Conservation (phyloP, 2,888 invertebrate genomes). For the Choreutis nemorana region DNA sequence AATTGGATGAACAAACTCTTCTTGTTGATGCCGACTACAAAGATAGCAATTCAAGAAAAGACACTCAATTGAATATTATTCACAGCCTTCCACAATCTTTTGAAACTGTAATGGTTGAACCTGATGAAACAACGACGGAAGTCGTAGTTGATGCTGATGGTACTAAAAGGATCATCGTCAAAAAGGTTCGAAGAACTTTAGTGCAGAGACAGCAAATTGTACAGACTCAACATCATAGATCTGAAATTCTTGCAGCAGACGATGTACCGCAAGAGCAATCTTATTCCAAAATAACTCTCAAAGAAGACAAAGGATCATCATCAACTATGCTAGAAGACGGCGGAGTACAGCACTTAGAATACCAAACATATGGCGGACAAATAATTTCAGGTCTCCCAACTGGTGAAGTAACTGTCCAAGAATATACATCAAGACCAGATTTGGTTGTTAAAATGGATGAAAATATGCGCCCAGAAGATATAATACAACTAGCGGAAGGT, state of each 20-base stretch:
- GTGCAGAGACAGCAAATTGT: slow-evolving; percentile 72
- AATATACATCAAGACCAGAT: slow-evolving; percentile 71
- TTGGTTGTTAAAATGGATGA: slow-evolving; percentile 65
- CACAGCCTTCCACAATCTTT: slow-evolving; percentile 79
- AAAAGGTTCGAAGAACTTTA: slow-evolving; percentile 73
- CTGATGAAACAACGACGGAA: slow-evolving; percentile 83
- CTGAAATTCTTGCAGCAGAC: slow-evolving; percentile 61
- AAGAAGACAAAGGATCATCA: slow-evolving; percentile 70
- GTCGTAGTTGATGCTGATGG: slow-evolving; percentile 84
- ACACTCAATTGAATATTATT: slow-evolving; percentile 74
- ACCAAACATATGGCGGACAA: slow-evolving; percentile 71
- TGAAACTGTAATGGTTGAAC: slow-evolving; percentile 82
- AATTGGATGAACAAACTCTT: slow-evolving; percentile 67
- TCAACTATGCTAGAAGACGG: slow-evolving; percentile 68
- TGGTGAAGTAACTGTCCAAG: slow-evolving; percentile 70
- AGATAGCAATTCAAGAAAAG: slow-evolving; percentile 57
- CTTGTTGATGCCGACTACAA: slow-evolving; percentile 78
- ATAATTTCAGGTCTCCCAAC: slow-evolving; percentile 70
- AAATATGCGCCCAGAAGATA: slow-evolving; percentile 60
- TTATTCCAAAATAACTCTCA: slow-evolving; percentile 73
- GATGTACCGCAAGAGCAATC: slow-evolving; percentile 69
- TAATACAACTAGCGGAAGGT: slow-evolving; percentile 42
- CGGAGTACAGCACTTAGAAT: slow-evolving; percentile 68
- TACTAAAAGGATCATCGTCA: slow-evolving; percentile 80
- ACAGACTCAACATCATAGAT: slow-evolving; percentile 68